Percentiles rank a stretch among this genome's conserved stretches.
Conservation (phyloP, 2,888 invertebrate species). For the Ethmia dodecea region DNA sequence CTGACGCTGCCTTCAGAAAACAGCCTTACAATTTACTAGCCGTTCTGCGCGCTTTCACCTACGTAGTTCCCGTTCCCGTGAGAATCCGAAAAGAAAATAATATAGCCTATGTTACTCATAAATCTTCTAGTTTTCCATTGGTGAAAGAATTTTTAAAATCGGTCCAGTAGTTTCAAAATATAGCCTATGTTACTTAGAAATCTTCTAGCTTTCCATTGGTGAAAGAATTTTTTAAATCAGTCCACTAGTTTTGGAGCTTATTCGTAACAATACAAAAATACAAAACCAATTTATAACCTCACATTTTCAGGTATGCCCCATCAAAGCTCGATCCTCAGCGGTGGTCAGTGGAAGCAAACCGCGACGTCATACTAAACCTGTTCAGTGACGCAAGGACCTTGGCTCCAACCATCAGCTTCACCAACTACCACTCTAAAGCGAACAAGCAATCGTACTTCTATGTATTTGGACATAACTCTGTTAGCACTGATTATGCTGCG, state of each 20-base stretch:
- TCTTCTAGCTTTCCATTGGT: too few relatives aligned
- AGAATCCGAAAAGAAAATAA: too few relatives aligned
- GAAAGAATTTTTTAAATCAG: too few relatives aligned
- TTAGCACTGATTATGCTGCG: slow-evolving; percentile 85
- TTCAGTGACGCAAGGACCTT: slow-evolving; percentile 93
- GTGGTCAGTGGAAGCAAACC: slow-evolving; percentile 77
- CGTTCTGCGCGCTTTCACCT: too few relatives aligned
- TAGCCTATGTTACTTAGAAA: too few relatives aligned
- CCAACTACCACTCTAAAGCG: slow-evolving; percentile 84
- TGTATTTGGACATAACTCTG: slow-evolving; percentile 90
- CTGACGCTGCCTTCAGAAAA: too few relatives aligned
- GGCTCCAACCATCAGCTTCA: slow-evolving; percentile 87
- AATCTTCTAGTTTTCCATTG: too few relatives aligned
- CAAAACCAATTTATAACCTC: neutral
- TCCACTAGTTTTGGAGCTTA: neutral
- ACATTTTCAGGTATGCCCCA: slow-evolving; percentile 70
- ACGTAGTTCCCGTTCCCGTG: too few relatives aligned
- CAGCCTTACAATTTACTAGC: too few relatives aligned
- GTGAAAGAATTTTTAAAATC: too few relatives aligned
- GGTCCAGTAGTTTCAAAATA: too few relatives aligned
- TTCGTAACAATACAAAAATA: neutral
- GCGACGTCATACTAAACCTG: slow-evolving; percentile 90
- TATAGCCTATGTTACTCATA: too few relatives aligned
- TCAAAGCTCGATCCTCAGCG: slow-evolving; percentile 77
- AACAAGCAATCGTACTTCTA: slow-evolving; percentile 91